These are phyloP conservation scores for Augochlorella aurata DNA, from an alignment of 2,888 invertebrate species.

Conservation along the genomic window DNA sequence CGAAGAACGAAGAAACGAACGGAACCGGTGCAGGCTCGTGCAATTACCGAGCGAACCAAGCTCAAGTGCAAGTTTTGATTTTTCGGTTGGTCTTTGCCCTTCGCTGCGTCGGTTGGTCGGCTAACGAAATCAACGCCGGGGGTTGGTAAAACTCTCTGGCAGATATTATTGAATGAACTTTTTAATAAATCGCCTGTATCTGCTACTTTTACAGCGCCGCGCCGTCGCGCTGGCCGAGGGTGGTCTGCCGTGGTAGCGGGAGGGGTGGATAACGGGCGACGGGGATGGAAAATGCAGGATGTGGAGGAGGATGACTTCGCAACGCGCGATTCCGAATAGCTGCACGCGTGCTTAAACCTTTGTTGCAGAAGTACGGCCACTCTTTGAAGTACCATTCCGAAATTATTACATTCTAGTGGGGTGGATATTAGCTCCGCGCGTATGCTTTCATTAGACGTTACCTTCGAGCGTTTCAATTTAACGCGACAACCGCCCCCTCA, in stretches of 20 bases:
- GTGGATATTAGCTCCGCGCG: conserved; percentile 77
- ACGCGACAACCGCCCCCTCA: conserved; percentile 78
- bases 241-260: not conserved
- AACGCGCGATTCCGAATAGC: conserved; percentile 66
- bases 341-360: conserved; percentile 70
- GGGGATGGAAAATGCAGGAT: conserved; percentile 10
- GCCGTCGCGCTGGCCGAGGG: not conserved
- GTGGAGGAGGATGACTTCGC: conserved; percentile 33
- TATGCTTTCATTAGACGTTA: conserved; percentile 81
- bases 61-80: conserved; percentile 51
- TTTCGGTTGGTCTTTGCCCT: conserved; percentile 18
- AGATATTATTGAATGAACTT: conserved; percentile 50
- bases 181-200: conserved; percentile 57
- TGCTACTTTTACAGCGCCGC: conserved; percentile 15
- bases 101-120: conserved; percentile 1
- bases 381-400: conserved; percentile 77
- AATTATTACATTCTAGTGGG: conserved; percentile 81
- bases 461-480: conserved; percentile 81
- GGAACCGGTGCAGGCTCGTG: not conserved
- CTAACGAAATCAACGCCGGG: conserved; percentile 52
- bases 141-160: not conserved
- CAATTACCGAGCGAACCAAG: conserved; percentile 14
- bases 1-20: not conserved
- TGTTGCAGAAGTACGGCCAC: conserved; percentile 68
- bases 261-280: not conserved